These are phyloP conservation scores for Larimichthys crocea DNA, from an alignment of 2,113 vertebrate species.

Conservation along the genomic window DNA sequence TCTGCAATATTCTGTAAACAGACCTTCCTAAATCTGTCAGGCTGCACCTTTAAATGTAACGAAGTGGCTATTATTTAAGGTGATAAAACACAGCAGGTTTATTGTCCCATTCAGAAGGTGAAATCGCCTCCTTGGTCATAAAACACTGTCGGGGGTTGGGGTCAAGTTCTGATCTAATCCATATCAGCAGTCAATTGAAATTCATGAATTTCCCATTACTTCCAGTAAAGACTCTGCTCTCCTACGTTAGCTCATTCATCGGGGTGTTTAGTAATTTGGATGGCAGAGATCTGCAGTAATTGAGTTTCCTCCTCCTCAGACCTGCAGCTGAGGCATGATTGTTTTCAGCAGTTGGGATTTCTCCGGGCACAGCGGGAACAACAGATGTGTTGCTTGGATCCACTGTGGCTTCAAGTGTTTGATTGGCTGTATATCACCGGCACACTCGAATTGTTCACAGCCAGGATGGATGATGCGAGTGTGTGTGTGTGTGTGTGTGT, in stretches of 20 bases:
- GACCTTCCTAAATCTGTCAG: no score
- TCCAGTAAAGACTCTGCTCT: slow-evolving; percentile 18
- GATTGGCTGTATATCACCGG: slow-evolving; percentile 27
- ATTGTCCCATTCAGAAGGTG: background rate
- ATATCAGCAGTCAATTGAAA: slow-evolving; percentile 35
- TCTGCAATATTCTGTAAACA: no score
- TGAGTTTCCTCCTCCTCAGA: slow-evolving; percentile 41
- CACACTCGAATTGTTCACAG: slow-evolving; percentile 8
- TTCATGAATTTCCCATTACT: slow-evolving; percentile 34
- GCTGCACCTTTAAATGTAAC: background rate
- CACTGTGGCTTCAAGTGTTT: slow-evolving; percentile 32
- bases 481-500: background rate
- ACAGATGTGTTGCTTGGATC: slow-evolving; percentile 48
- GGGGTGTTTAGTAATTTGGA: slow-evolving; percentile 25
- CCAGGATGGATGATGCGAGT: background rate
- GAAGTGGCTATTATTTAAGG: background rate
- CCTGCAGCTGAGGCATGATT: slow-evolving; percentile 50
- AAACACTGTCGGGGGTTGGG: background rate
- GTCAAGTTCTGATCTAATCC: slow-evolving; percentile 36
- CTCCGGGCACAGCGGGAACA: slow-evolving; percentile 26
- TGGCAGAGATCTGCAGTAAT: slow-evolving; percentile 41
- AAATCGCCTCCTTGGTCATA: slow-evolving; percentile 31
- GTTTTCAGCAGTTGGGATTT: slow-evolving; percentile 11
- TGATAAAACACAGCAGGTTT: background rate
- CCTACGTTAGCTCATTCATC: slow-evolving; percentile 36